Conservation (phyloP, 1,140 invertebrate genomes). For the Cotesia chilonis region DNA sequence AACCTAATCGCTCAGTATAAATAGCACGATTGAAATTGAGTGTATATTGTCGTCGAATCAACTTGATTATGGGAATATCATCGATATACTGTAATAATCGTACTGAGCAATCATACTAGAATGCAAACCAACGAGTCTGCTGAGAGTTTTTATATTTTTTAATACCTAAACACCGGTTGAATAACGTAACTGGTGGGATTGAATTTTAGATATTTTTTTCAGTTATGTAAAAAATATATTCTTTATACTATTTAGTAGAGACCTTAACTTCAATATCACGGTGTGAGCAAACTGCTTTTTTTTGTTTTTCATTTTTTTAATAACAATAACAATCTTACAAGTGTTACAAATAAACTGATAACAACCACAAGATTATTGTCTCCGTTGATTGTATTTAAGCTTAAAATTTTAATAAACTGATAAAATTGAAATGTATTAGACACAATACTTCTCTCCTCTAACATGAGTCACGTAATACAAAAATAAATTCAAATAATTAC, state of each 20-base stretch:
- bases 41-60: constrained; percentile 11
- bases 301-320: background rate
- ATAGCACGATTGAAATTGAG: background rate
- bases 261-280: constrained; percentile 8
- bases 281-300: background rate
- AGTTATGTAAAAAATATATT: background rate
- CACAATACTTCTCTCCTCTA: background rate
- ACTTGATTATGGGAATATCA: constrained; percentile 20
- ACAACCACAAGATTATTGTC: background rate
- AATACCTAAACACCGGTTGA: background rate
- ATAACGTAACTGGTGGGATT: background rate
- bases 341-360: constrained; percentile 5
- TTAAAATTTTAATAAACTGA: background rate
- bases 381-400: background rate
- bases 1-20: constrained; percentile 2
- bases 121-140: background rate
- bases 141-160: background rate
- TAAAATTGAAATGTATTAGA: constrained; percentile 3
- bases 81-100: constrained; percentile 18
- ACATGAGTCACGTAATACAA: background rate
- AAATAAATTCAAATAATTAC: no score
- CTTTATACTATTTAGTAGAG: background rate
- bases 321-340: background rate
- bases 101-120: background rate
- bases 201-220: background rate